Conservation (phyloP, 2,113 vertebrate genomes). For the Gopherus evgoodei region DNA sequence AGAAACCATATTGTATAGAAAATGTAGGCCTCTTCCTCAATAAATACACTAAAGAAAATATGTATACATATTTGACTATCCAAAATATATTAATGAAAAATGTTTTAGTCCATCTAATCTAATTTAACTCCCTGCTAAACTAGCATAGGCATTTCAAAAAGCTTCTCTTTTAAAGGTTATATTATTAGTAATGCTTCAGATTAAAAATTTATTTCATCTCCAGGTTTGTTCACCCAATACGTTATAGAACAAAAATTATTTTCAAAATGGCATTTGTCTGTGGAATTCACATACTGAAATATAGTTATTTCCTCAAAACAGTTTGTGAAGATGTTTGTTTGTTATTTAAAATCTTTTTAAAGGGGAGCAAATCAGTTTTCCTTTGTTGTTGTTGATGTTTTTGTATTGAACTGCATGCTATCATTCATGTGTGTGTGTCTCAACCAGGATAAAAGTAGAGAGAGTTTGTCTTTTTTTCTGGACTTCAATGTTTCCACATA, state of each 20-base stretch:
- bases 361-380: background rate
- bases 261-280: constrained; percentile 5
- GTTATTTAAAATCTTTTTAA: constrained; percentile 26
- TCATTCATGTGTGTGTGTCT: background rate
- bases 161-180: background rate
- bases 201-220: constrained; percentile 44
- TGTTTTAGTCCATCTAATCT: background rate
- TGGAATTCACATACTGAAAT: constrained; percentile 5
- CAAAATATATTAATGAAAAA: background rate
- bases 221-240: background rate
- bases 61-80: background rate
- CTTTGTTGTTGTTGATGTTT: background rate
- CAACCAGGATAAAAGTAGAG: background rate
- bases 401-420: background rate
- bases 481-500: too few relatives aligned
- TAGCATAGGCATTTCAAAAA: background rate
- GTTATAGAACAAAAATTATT: constrained; percentile 12
- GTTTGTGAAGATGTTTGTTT: background rate
- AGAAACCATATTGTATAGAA: background rate
- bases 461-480: background rate
- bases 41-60: background rate
- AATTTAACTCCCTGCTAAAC: background rate
- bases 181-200: constrained; percentile 3
- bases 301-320: constrained; percentile 14
- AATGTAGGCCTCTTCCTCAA: background rate